phyloP scores from a whole-genome alignment of 2,797 vertebrate genomes.

The Scleropages formosus region DNA sequence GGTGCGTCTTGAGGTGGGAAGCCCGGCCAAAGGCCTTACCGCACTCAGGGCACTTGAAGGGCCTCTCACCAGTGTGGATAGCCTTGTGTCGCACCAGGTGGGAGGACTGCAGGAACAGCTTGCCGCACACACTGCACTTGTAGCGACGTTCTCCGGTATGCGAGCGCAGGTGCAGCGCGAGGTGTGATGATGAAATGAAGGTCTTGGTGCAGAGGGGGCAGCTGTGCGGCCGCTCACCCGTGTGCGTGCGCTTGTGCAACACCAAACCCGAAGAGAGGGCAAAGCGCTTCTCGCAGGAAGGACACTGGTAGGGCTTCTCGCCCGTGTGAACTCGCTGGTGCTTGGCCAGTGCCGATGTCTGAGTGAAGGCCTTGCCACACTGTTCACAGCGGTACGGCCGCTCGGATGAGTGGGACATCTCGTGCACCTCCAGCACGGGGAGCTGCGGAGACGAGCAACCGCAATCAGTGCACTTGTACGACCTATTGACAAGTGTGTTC shows the following conservation, averaged over 20 bases:
- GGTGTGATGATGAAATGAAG: slow-evolving; percentile 68
- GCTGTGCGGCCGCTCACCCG: slow-evolving; percentile 59
- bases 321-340: slow-evolving; percentile 32
- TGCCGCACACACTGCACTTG: slow-evolving; percentile 64
- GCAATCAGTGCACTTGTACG: slow-evolving; percentile 51
- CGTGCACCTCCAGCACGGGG: slow-evolving; percentile 37
- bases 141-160: slow-evolving; percentile 67
- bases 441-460: slow-evolving; percentile 44
- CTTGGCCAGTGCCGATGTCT: slow-evolving; percentile 29
- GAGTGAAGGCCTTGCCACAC: slow-evolving; percentile 31
- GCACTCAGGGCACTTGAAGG: slow-evolving; percentile 70
- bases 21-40: slow-evolving; percentile 69
- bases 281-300: slow-evolving; percentile 46
- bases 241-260: slow-evolving; percentile 46
- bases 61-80: slow-evolving; percentile 68
- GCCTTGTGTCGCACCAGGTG: slow-evolving; percentile 70
- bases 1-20: slow-evolving; percentile 73
- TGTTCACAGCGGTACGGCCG: neutral
- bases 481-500: slow-evolving; percentile 20
- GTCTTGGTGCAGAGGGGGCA: slow-evolving; percentile 68
- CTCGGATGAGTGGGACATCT: neutral
- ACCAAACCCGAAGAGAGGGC: slow-evolving; percentile 41
- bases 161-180: slow-evolving; percentile 64
- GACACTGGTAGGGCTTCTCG: slow-evolving; percentile 44
- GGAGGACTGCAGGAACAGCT: slow-evolving; percentile 69